Evolutionary conservation across 2,888 invertebrate genomes (phyloP).

Genomic region (Apotomis betuletana): DNA sequence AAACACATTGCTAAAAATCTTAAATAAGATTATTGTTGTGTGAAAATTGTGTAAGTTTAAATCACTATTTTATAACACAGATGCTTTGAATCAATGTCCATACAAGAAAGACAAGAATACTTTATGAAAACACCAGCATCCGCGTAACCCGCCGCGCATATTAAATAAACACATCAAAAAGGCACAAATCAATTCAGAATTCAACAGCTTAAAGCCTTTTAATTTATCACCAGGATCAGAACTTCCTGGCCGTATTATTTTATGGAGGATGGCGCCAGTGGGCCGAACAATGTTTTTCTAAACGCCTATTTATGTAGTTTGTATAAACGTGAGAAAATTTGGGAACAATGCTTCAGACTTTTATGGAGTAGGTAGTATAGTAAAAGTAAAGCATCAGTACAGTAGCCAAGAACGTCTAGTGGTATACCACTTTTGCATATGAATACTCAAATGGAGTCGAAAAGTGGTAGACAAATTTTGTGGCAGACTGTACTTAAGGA

Average conservation of each 20-base stretch:
- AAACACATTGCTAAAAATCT: no score
- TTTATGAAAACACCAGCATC: constrained; percentile 5
- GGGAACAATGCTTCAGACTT: not conserved
- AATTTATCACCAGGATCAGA: constrained; percentile 64
- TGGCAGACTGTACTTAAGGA: no score
- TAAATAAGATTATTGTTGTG: no score
- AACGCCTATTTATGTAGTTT: constrained; percentile 45
- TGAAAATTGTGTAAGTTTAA: not conserved
- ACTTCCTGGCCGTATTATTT: constrained; percentile 66
- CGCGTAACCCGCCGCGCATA: constrained; percentile 22
- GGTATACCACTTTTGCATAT: no score
- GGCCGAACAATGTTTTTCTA: constrained; percentile 60
- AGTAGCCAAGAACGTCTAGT: no score
- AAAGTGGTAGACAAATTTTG: no score
- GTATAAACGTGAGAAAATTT: constrained; percentile 36
- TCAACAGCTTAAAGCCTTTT: constrained; percentile 57
- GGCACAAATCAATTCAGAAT: constrained; percentile 58
- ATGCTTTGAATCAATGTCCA: not conserved
- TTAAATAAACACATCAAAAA: constrained; percentile 40
- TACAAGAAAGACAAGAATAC: not conserved
- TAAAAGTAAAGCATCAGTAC: no score
- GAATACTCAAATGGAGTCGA: no score
- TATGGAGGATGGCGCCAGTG: constrained; percentile 61
- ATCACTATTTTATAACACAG: not conserved
- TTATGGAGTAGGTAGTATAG: no score